Conservation (phyloP, 1,140 invertebrate genomes). For the Nephila pilipes region DNA sequence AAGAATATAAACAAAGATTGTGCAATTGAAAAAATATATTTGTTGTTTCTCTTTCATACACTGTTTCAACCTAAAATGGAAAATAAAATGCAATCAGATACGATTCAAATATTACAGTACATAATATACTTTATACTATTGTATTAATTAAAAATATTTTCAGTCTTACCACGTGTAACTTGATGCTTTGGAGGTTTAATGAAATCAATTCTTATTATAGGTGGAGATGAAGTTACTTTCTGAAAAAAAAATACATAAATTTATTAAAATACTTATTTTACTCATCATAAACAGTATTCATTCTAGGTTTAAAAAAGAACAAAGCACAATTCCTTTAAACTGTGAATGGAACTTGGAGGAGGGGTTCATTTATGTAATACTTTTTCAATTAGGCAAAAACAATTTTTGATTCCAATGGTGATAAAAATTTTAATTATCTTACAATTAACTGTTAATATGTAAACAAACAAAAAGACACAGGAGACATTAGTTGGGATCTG, state of each 20-base stretch:
- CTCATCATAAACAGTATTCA: no score
- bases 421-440: no score
- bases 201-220: slow-evolving; percentile 35
- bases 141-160: not conserved
- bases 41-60: not conserved
- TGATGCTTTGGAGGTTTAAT: slow-evolving; percentile 40
- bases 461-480: no score
- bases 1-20: not conserved
- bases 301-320: no score
- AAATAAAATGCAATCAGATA: not conserved
- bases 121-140: no score
- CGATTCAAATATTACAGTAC: not conserved
- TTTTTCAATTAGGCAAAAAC: no score
- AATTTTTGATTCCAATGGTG: no score
- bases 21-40: slow-evolving; percentile 8
- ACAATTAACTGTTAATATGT: no score
- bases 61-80: not conserved
- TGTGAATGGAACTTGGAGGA: no score
- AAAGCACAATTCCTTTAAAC: no score
- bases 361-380: no score
- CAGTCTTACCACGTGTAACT: not conserved
- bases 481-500: no score
- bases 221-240: slow-evolving; percentile 23
- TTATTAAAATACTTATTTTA: not conserved
- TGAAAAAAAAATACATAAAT: not conserved